Conservation (phyloP, 2,888 invertebrate genomes). For the Dendrolimus pini region DNA sequence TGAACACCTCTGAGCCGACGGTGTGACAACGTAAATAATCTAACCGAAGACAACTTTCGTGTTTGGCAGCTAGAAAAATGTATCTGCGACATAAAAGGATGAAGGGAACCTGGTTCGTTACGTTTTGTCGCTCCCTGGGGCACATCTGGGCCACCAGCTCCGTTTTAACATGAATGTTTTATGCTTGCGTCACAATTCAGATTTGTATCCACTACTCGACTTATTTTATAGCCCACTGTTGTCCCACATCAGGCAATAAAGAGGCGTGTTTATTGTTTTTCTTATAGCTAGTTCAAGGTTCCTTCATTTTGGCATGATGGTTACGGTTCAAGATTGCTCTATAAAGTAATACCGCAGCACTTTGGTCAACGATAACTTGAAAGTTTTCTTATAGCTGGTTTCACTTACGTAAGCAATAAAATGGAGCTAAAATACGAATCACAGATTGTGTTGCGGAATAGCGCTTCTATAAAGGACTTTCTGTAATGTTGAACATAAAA, state of each 20-base stretch:
- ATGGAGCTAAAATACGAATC: neutral
- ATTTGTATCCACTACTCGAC: constrained; percentile 60
- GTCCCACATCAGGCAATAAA: constrained; percentile 45
- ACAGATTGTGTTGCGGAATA: neutral
- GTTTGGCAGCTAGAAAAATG: constrained; percentile 57
- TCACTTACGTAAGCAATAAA: neutral
- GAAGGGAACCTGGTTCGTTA: constrained; percentile 64
- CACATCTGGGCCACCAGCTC: constrained; percentile 39
- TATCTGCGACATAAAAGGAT: constrained; percentile 64
- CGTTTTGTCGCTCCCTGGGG: constrained; percentile 69
- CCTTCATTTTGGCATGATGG: constrained; percentile 22
- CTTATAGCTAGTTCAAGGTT: constrained; percentile 37
- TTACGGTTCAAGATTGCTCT: constrained; percentile 15
- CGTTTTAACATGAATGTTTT: constrained; percentile 62
- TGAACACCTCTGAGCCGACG: constrained; percentile 34
- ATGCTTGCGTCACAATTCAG: constrained; percentile 62
- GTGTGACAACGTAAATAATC: constrained; percentile 64
- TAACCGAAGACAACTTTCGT: constrained; percentile 50
- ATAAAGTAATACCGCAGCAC: constrained; percentile 7
- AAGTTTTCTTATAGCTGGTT: neutral
- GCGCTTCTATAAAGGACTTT: neutral
- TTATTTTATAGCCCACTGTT: constrained; percentile 41
- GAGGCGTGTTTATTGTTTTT: constrained; percentile 53
- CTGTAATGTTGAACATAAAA: neutral
- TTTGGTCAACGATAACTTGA: constrained; percentile 6